These are phyloP conservation scores for Vipera ursinii DNA, from an alignment of 2,797 vertebrate species.

Conservation along the genomic window DNA sequence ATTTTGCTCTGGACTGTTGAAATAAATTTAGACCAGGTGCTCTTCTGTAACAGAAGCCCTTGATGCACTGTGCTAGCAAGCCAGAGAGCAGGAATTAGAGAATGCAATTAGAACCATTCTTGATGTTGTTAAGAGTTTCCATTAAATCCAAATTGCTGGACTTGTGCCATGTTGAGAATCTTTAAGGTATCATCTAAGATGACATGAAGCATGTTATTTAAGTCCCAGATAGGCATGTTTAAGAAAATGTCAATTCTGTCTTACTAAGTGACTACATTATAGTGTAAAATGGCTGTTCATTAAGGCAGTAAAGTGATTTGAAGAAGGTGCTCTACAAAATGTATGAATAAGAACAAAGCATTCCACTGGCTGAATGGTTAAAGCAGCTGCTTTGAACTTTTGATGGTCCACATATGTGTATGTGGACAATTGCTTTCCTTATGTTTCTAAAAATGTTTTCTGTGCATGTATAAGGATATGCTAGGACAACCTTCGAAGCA, in stretches of 20 bases:
- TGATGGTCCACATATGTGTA: background rate
- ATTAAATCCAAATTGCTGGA: conserved; percentile 70
- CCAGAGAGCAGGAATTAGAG: conserved; percentile 80
- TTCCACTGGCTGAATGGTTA: background rate
- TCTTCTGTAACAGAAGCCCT: conserved; percentile 76
- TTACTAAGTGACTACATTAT: background rate
- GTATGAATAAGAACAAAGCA: background rate
- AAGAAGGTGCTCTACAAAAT: background rate
- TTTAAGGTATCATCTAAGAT: conserved; percentile 43
- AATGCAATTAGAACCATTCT: conserved; percentile 81
- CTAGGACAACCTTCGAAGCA: background rate
- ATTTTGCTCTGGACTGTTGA: conserved; percentile 80
- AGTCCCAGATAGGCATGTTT: conserved; percentile 3
- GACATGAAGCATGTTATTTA: conserved; percentile 41
- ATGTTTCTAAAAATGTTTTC: background rate
- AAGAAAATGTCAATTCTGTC: background rate
- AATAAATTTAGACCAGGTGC: conserved; percentile 87
- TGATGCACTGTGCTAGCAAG: conserved; percentile 83
- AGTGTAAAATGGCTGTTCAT: background rate
- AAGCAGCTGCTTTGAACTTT: background rate
- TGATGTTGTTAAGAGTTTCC: conserved; percentile 76
- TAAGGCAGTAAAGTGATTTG: background rate
- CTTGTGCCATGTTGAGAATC: conserved; percentile 66
- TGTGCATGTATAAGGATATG: background rate
- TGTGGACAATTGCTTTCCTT: background rate